Evolutionary conservation across 1,140 invertebrate genomes (phyloP).

Genomic region (Aphaenogaster ashmeadi): DNA sequence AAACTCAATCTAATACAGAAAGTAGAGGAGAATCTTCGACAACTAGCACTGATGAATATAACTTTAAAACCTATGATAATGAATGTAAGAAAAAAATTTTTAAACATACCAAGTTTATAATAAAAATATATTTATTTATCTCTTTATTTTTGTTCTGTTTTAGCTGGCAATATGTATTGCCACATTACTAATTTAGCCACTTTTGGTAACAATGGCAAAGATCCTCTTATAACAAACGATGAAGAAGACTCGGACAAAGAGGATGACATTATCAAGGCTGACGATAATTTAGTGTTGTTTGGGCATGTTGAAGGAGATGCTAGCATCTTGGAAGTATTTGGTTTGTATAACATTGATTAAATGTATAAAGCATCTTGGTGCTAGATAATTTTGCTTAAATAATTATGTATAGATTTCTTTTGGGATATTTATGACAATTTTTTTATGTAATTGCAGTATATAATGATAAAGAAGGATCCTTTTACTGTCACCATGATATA

Average conservation of each 20-base stretch:
- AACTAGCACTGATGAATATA: constrained; percentile 89
- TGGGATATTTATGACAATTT: constrained; percentile 31
- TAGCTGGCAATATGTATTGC: constrained; percentile 83
- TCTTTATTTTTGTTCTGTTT: constrained; percentile 54
- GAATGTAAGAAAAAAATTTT: constrained; percentile 88
- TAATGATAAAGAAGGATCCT: constrained; percentile 94
- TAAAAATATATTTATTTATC: constrained; percentile 4
- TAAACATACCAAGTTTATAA: constrained; percentile 41
- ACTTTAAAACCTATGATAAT: constrained; percentile 92
- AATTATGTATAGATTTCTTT: background rate
- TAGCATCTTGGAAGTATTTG: constrained; percentile 95
- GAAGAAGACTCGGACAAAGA: constrained; percentile 95
- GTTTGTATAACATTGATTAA: constrained; percentile 86
- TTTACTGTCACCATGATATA: constrained; percentile 98
- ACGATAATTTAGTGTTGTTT: constrained; percentile 96
- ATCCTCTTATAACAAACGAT: constrained; percentile 89
- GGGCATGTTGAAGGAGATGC: constrained; percentile 95
- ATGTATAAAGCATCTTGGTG: background rate
- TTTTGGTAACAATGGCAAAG: constrained; percentile 87
- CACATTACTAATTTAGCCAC: constrained; percentile 87
- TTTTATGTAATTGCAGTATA: constrained; percentile 91
- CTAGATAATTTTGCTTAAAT: background rate
- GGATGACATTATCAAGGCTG: constrained; percentile 95
- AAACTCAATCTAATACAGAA: background rate
- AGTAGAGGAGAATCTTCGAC: background rate